These are phyloP conservation scores for Dallia pectoralis DNA, from an alignment of 2,797 vertebrate genomes.

Conservation along the genomic window DNA sequence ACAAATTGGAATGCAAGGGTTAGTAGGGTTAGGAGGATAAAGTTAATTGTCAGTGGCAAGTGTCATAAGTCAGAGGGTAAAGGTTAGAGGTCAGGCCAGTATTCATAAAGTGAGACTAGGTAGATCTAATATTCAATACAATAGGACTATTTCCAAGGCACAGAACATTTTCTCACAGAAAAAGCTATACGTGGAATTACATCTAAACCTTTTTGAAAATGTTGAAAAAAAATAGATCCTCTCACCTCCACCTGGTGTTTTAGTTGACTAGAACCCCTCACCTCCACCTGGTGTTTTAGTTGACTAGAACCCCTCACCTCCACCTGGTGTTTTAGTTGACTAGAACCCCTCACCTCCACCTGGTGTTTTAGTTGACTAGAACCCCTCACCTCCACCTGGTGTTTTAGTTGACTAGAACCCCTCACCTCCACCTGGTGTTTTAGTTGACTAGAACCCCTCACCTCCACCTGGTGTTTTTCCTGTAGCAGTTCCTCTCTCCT, in stretches of 20 bases:
- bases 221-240: not conserved
- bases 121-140: not conserved
- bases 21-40: not conserved
- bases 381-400: constrained; percentile 19
- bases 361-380: not conserved
- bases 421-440: constrained; percentile 13
- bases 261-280: too few species aligned
- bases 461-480: constrained; percentile 12
- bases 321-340: not conserved
- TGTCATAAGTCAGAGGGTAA: not conserved
- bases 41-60: not conserved
- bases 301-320: not conserved
- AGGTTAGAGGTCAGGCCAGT: not conserved
- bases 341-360: not conserved
- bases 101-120: not conserved
- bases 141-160: not conserved
- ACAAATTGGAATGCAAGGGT: not conserved
- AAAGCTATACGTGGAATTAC: not conserved
- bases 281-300: not conserved
- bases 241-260: too few species aligned
- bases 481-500: not conserved
- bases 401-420: not conserved
- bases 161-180: not conserved
- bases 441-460: constrained; percentile 5
- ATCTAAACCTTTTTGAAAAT: not conserved